These are phyloP conservation scores for Toxotes lorentzi DNA, from an alignment of 2,797 vertebrate genomes.

Conservation along the genomic window DNA sequence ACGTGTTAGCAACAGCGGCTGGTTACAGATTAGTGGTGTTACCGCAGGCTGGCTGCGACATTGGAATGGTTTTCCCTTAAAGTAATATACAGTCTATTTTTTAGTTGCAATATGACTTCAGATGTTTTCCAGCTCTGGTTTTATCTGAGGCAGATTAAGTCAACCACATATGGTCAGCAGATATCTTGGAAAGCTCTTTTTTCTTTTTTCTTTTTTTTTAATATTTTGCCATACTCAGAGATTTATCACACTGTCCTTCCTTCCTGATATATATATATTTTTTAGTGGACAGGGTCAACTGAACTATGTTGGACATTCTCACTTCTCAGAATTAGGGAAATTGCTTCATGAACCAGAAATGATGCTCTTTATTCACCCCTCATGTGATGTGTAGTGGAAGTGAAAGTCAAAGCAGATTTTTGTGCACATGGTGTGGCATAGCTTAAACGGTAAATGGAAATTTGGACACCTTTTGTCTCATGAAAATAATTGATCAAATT, in stretches of 20 bases:
- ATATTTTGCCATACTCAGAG: background rate
- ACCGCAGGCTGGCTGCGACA: background rate
- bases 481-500: background rate
- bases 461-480: background rate
- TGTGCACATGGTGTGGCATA: background rate
- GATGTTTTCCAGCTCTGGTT: background rate
- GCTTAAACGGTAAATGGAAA: background rate
- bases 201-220: background rate
- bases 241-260: background rate
- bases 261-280: background rate
- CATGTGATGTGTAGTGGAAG: slow-evolving; percentile 20
- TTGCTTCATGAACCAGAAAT: background rate
- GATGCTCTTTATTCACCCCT: background rate
- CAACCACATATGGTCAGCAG: slow-evolving; percentile 22
- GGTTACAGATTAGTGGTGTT: background rate
- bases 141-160: slow-evolving; percentile 5
- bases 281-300: background rate
- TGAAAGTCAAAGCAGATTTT: slow-evolving; percentile 25
- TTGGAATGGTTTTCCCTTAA: background rate
- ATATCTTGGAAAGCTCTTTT: background rate
- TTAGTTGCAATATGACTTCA: background rate
- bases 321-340: background rate
- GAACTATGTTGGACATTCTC: background rate
- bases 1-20: background rate
- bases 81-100: slow-evolving; percentile 10